Base-by-base conservation (phyloP, 2,797 vertebrate genomes). In the Pelodytes ibericus region DNA sequence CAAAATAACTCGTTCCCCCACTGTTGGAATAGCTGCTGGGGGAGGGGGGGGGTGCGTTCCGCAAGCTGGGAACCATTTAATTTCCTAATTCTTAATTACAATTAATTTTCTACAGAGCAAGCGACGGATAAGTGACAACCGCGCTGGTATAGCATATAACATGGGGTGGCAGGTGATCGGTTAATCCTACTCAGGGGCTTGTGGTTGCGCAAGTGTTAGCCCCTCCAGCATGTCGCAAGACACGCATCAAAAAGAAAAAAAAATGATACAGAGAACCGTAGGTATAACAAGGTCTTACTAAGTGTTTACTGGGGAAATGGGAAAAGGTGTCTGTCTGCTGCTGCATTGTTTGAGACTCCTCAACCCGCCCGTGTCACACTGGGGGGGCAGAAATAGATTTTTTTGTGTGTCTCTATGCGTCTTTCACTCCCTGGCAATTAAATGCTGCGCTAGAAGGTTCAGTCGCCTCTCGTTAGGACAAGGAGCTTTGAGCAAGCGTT, bases 181-280 rank as follows among this genome's bases (percentile, higher is more conserved):
- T 67, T 72, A 78, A 72, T 25, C 29, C 4, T 10, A 31, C 26
- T 18, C 8, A 76, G 47, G 30, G 27, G 61, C 41, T 60, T 60
- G 56, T 62, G 64, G 39, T 68, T 60, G 25, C 62, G 56, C 51
- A 58, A 33, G 56, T 58, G 49, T 71, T 62, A 64, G 71, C 56
- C 29, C 41, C n/a, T 61, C 57, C 70, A 62, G 70, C 44, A 29
- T 61, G 64, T 73, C 36, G 71, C 41, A 61, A 68, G 56, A 44
- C 16, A 62, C 76, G 66, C 68, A 67, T 44, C 60, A 25, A 72
- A 51, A 64, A n/a, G n/a, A n/a, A 77, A 66, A 31, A 47, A 73
- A 44, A 79, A 79, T 73, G 76, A 68, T 71, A 68, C 63, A 66
- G 81, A 13, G 62, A 36, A 84, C 87, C 90, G n/a, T 56, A 72